Conservation (phyloP, 2,113 vertebrate species). For the Gymnarchus niloticus region DNA sequence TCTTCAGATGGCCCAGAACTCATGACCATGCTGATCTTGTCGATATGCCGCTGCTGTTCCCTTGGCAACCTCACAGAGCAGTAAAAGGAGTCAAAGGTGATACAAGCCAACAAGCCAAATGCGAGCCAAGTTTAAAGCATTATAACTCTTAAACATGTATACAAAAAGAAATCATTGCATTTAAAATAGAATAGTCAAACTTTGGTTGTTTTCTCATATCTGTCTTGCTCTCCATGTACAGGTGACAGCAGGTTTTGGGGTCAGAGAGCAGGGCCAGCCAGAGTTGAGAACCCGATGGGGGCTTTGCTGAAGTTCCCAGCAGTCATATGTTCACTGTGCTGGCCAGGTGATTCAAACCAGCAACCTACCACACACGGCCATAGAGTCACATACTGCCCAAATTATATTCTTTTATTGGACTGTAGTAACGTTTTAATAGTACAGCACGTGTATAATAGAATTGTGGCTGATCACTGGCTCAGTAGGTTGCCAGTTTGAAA, state of each 20-base stretch:
- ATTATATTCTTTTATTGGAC: not conserved
- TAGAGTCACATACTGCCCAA: no score
- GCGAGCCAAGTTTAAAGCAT: not conserved
- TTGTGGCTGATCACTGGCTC: not conserved
- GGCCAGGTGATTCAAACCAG: no score
- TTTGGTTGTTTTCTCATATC: no score
- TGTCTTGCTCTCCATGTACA: no score
- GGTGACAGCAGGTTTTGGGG: no score
- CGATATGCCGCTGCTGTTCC: not conserved
- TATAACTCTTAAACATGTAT: not conserved
- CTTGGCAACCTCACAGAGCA: not conserved
- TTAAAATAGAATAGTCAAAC: no score
- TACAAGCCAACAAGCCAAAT: not conserved
- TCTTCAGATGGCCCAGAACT: not conserved
- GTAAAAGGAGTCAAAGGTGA: not conserved
- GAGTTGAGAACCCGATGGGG: no score
- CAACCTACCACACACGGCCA: no score
- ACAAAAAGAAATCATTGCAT: not conserved
- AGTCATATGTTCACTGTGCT: no score
- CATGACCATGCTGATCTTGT: not conserved
- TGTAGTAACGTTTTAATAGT: not conserved
- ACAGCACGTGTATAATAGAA: not conserved
- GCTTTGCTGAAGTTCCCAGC: no score
- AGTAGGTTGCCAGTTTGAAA: constrained; percentile 1
- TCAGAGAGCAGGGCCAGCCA: no score